Percentiles rank a stretch among this genome's conserved stretches.
phyloP scores from a whole-genome alignment of 92 coral and sea anemone genomes.

The Hydrozoanthus gracilis region DNA sequence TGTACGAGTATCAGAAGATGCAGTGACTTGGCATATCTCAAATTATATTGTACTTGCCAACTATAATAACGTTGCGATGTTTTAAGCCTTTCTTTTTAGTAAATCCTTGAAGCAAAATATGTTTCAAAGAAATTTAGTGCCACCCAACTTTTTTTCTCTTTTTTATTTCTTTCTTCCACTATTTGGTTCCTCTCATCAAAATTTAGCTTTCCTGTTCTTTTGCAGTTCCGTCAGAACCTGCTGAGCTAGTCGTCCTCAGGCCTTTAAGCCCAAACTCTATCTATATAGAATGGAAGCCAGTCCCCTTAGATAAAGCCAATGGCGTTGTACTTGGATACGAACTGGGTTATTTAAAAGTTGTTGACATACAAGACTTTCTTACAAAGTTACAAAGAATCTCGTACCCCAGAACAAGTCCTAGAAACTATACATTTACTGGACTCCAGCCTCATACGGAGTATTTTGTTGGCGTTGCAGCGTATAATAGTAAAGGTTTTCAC shows the following conservation, averaged over 20 bases:
- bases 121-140: no score
- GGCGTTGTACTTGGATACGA: constrained; percentile 13
- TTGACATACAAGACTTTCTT: background rate
- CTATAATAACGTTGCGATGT: no score
- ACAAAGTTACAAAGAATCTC: background rate
- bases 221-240: constrained; percentile 20
- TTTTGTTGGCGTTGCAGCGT: constrained; percentile 25
- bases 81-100: no score
- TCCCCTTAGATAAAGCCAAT: constrained; percentile 8
- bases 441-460: constrained; percentile 25
- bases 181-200: no score
- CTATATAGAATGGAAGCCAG: constrained; percentile 23
- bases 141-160: no score
- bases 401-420: constrained; percentile 8
- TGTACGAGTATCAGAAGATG: no score
- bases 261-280: constrained; percentile 6
- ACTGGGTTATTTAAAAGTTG: background rate
- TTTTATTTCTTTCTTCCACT: background rate
- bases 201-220: background rate
- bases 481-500: background rate
- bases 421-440: constrained; percentile 5
- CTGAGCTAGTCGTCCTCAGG: background rate
- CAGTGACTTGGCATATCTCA: no score
- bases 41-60: no score
- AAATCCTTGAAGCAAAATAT: no score